A percentile compares a stretch with the other conserved stretches of the same genome.
Conservation (phyloP, 2,888 invertebrate species). For the Lottia gigantea region DNA sequence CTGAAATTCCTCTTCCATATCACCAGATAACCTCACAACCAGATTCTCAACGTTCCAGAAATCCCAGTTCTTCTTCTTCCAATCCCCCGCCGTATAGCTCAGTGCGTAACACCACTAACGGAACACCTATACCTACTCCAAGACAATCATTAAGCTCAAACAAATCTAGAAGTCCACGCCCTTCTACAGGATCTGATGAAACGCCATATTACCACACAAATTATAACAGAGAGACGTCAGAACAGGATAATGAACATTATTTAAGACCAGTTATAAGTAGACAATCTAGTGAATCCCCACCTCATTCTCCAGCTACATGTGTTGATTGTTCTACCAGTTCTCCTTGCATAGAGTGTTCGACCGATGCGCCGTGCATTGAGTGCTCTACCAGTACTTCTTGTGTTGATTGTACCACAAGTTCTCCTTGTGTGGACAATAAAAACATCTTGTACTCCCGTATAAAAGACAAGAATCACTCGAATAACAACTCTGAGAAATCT, state of each 20-base stretch:
- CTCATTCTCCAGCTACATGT: conserved; percentile 20
- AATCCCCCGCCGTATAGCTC: conserved; percentile 12
- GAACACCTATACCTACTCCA: conserved; percentile 24
- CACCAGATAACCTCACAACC: conserved; percentile 5
- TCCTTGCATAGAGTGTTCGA: not conserved
- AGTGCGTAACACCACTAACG: conserved; percentile 14
- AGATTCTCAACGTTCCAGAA: conserved; percentile 18
- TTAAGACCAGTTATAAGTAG: not conserved
- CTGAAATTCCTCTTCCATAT: conserved; percentile 10
- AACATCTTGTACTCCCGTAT: not conserved
- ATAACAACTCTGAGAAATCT: conserved; percentile 18
- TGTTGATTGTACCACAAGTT: not conserved
- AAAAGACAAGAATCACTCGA: conserved; percentile 15
- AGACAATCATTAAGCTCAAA: conserved; percentile 14
- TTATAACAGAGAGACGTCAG: conserved; percentile 15
- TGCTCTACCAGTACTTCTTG: not conserved
- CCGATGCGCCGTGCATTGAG: not conserved
- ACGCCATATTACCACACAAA: conserved; percentile 3
- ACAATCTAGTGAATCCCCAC: conserved; percentile 20
- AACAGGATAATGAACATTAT: not conserved
- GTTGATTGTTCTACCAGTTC: conserved; percentile 19
- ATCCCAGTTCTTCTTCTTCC: conserved; percentile 15
- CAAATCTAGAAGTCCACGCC: conserved; percentile 19
- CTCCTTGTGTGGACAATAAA: conserved; percentile 6
- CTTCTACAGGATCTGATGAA: conserved; percentile 17